Conservation (phyloP, 2,113 vertebrate species). For the Cinclus mexicanus region DNA sequence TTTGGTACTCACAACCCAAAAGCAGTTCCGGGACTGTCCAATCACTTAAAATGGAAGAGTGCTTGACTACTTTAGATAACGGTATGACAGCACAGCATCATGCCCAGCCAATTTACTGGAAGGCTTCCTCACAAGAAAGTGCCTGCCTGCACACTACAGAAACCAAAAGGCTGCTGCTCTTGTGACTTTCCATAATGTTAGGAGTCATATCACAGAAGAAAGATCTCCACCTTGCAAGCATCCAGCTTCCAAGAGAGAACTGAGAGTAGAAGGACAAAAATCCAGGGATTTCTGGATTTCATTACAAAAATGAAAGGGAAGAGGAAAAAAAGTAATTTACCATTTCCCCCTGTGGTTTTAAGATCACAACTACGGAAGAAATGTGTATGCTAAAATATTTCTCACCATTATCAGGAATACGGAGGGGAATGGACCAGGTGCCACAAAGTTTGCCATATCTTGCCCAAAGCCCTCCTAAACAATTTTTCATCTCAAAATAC, state of each 20-base stretch:
- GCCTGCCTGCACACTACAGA: neutral
- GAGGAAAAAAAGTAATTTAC: neutral
- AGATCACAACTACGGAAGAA: neutral
- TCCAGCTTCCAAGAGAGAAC: neutral
- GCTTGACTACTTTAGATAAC: neutral
- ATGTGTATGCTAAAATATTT: fast-evolving
- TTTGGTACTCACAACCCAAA: neutral
- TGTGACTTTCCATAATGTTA: neutral
- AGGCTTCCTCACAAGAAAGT: neutral
- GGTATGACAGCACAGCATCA: neutral
- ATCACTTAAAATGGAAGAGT: neutral
- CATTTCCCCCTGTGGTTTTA: fast-evolving
- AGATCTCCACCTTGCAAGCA: neutral
- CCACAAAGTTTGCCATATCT: neutral
- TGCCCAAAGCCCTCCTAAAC: neutral
- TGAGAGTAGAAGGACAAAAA: neutral
- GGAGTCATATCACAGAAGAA: neutral
- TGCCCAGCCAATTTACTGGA: neutral
- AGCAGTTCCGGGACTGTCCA: neutral
- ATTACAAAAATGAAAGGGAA: neutral
- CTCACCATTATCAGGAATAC: neutral
- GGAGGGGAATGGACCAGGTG: neutral
- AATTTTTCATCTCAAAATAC: neutral
- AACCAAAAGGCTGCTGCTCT: neutral
- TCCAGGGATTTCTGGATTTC: neutral